Percentiles rank a stretch among this genome's conserved stretches.
These are phyloP conservation scores for Heterodera filipjevi DNA, from an alignment of 2,888 invertebrate species.

Conservation along the genomic window DNA sequence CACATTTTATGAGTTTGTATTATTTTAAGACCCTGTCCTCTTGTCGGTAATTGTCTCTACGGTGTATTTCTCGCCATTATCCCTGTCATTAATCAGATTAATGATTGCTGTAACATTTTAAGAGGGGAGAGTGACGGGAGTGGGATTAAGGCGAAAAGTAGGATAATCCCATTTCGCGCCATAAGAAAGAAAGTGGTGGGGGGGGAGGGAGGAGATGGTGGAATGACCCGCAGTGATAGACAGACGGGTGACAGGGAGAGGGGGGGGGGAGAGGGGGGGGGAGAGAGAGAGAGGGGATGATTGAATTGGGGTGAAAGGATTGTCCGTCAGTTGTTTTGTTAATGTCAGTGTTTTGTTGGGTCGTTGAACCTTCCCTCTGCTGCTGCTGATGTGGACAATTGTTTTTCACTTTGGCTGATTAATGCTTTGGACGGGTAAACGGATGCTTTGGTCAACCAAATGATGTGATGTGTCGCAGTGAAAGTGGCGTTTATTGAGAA, in stretches of 20 bases:
- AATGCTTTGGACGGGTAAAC: constrained; percentile 2
- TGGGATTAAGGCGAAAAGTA: background rate
- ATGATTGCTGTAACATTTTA: background rate
- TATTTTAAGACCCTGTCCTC: too few species aligned
- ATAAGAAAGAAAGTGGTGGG: background rate
- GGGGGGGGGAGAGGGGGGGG: background rate
- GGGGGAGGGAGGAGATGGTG: background rate
- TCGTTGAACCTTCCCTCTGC: background rate
- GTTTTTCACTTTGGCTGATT: background rate
- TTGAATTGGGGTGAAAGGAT: too few species aligned
- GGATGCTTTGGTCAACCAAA: background rate
- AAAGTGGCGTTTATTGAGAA: constrained; percentile 4
- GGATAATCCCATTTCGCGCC: constrained; percentile 20
- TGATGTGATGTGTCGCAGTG: background rate
- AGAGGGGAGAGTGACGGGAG: background rate
- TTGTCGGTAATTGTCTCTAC: background rate
- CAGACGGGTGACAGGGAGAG: background rate
- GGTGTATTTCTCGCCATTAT: background rate
- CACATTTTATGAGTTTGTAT: background rate
- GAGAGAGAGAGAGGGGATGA: background rate
- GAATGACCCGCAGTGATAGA: too few species aligned
- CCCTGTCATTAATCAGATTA: constrained; percentile 6
- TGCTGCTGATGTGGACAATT: background rate
- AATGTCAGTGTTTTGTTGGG: background rate
- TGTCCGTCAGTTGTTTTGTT: background rate